A percentile compares a stretch with the other conserved stretches of the same genome.
Evolutionary conservation across 30 jellyfish, hydroid and myxozoan species (phyloP).

Genomic region (Cassiopea xamachana): DNA sequence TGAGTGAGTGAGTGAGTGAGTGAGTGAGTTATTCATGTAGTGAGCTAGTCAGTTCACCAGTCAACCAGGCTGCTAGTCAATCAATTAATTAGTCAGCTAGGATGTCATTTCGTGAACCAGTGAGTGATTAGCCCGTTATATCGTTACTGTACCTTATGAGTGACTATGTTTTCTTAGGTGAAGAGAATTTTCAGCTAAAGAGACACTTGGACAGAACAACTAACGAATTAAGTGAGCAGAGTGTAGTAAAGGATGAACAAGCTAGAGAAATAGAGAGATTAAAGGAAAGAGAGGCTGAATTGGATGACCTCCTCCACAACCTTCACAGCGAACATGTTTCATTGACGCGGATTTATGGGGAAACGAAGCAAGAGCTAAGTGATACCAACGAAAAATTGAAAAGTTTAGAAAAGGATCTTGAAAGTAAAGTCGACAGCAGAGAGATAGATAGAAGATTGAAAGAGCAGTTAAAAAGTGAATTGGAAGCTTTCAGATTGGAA

Average conservation of each 20-base stretch:
- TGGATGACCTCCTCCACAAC: slow-evolving; percentile 47
- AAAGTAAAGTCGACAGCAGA: slow-evolving; percentile 5
- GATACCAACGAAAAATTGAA: slow-evolving; percentile 20
- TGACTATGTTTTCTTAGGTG: neutral
- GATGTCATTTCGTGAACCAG: neutral
- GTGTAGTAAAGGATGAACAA: neutral
- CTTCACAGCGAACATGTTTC: slow-evolving; percentile 63
- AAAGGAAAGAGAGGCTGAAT: slow-evolving; percentile 38
- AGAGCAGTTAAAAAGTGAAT: slow-evolving; percentile 39
- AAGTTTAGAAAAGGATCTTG: slow-evolving; percentile 23
- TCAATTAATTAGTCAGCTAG: neutral
- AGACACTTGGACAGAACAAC: neutral
- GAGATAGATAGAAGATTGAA: slow-evolving; percentile 10
- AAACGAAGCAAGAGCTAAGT: slow-evolving; percentile 32
- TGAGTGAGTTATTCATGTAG: neutral
- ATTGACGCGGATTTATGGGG: slow-evolving; percentile 47
- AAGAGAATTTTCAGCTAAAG: slow-evolving; percentile 6
- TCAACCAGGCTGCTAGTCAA: neutral
- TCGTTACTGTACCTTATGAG: neutral
- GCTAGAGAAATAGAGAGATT: slow-evolving; percentile 6
- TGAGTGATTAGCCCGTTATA: too few species aligned
- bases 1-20: neutral
- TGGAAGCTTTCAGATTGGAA: slow-evolving; percentile 30
- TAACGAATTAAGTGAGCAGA: slow-evolving; percentile 10
- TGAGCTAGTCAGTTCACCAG: neutral